These are phyloP conservation scores for Diadegma fenestrale DNA, from an alignment of 2,888 invertebrate species.

Conservation along the genomic window DNA sequence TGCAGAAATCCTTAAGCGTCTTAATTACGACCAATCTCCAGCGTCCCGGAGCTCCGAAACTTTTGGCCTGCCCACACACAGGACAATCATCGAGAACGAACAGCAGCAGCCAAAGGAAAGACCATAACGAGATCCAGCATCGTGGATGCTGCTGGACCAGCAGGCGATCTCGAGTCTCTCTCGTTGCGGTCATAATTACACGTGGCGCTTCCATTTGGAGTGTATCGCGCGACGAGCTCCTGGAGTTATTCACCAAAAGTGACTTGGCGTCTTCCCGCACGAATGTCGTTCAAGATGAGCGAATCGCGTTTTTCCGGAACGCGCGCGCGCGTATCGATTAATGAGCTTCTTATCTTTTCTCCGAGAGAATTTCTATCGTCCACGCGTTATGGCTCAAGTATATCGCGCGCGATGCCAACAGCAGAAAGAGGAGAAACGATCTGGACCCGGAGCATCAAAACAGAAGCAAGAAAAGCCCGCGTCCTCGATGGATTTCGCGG, in stretches of 20 bases:
- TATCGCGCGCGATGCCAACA: constrained; percentile 65
- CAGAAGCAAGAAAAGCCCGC: constrained; percentile 63
- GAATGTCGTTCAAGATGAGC: constrained; percentile 27
- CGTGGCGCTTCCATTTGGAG: constrained; percentile 69
- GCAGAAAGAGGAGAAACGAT: constrained; percentile 49
- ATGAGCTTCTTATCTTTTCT: constrained; percentile 77
- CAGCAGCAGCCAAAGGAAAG: constrained; percentile 15
- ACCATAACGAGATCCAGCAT: constrained; percentile 38
- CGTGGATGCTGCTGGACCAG: constrained; percentile 21
- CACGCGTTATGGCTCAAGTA: constrained; percentile 72
- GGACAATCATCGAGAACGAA: constrained; percentile 12
- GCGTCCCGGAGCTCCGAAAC: constrained; percentile 6
- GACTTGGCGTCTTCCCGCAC: too few species aligned
- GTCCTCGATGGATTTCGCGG: constrained; percentile 51
- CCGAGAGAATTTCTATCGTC: constrained; percentile 76
- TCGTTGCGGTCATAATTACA: constrained; percentile 47
- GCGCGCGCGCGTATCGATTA: constrained; percentile 74
- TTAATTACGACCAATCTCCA: constrained; percentile 45
- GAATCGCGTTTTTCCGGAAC: constrained; percentile 41
- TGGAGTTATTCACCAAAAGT: too few species aligned
- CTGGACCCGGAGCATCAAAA: constrained; percentile 40
- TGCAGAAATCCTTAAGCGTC: constrained; percentile 45
- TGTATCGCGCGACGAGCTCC: constrained; percentile 49
- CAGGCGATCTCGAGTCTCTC: constrained; percentile 46
- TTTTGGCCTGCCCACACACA: background rate